Conservation (phyloP, 1,140 invertebrate species). For the Drosophila orena region DNA sequence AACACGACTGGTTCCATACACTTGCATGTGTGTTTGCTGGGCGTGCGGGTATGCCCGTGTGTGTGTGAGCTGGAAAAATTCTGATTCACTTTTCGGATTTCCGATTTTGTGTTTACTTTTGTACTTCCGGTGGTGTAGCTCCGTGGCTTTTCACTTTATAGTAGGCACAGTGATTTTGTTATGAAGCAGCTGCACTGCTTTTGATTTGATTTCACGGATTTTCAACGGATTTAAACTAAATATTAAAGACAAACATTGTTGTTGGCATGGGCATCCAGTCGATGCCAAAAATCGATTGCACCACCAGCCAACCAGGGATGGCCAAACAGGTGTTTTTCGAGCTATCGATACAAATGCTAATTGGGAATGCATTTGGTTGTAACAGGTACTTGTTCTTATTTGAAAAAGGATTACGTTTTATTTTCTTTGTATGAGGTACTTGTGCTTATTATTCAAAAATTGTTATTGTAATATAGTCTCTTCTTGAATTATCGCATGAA, state of each 20-base stretch:
- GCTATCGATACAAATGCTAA: not conserved
- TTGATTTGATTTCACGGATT: slow-evolving; percentile 14
- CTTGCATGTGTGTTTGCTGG: slow-evolving; percentile 36
- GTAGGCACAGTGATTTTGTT: slow-evolving; percentile 2
- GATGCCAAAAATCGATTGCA: slow-evolving; percentile 26
- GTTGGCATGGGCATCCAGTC: slow-evolving; percentile 66
- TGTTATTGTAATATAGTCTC: too few species aligned
- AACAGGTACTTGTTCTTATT: too few species aligned
- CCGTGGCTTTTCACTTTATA: not conserved
- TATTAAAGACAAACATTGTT: slow-evolving; percentile 64
- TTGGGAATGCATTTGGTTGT: not conserved
- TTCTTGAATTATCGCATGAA: too few species aligned
- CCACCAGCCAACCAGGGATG: slow-evolving; percentile 13
- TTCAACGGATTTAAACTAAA: slow-evolving; percentile 39
- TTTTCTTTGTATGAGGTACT: too few species aligned
- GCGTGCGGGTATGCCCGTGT: slow-evolving; percentile 33
- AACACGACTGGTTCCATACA: slow-evolving; percentile 57
- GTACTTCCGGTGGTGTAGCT: not conserved
- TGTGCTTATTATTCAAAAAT: too few species aligned
- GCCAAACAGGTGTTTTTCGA: not conserved
- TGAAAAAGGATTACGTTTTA: too few species aligned
- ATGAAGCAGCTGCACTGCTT: not conserved
- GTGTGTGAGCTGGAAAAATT: slow-evolving; percentile 53
- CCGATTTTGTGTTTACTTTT: slow-evolving; percentile 15
- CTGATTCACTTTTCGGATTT: slow-evolving; percentile 68